phyloP scores from a whole-genome alignment of 2,888 invertebrate species.

The Coenonympha glycerion region DNA sequence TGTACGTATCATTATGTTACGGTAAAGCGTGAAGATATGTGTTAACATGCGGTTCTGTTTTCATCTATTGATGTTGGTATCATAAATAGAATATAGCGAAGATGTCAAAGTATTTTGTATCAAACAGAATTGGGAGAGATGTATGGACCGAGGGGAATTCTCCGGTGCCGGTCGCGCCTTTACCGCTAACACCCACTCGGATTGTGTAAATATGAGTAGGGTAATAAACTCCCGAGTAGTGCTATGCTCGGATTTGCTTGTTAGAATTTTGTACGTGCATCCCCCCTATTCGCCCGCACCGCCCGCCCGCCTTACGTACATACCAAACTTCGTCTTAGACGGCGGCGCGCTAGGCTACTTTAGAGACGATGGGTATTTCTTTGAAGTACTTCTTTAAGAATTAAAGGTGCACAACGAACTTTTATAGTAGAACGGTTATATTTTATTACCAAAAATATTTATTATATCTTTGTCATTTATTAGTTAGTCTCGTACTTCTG shows the following conservation, averaged over 20 bases:
- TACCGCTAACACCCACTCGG: constrained; percentile 60
- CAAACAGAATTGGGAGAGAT: constrained; percentile 24
- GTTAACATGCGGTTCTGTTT: constrained; percentile 9
- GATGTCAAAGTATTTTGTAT: constrained; percentile 22
- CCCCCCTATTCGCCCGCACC: constrained; percentile 42
- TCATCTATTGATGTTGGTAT: constrained; percentile 15
- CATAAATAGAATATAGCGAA: constrained; percentile 20
- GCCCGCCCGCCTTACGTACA: constrained; percentile 41
- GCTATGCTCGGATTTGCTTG: constrained; percentile 63
- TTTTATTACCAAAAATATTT: no score
- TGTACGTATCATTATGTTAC: neutral
- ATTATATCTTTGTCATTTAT: no score
- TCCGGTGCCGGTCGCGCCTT: constrained; percentile 38
- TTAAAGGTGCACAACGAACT: constrained; percentile 24
- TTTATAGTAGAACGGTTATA: neutral
- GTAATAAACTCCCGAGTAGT: constrained; percentile 64
- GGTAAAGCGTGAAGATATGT: constrained; percentile 4
- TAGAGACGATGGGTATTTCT: constrained; percentile 49
- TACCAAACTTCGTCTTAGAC: constrained; percentile 53
- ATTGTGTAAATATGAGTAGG: constrained; percentile 70
- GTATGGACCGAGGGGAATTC: constrained; percentile 36
- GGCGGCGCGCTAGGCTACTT: constrained; percentile 45
- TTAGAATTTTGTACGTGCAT: constrained; percentile 62
- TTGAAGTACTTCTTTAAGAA: constrained; percentile 28
- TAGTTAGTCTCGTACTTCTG: no score